A percentile compares a stretch with the other conserved stretches of the same genome.
Conservation (phyloP, 2,113 vertebrate genomes). For the Pantherophis guttatus region DNA sequence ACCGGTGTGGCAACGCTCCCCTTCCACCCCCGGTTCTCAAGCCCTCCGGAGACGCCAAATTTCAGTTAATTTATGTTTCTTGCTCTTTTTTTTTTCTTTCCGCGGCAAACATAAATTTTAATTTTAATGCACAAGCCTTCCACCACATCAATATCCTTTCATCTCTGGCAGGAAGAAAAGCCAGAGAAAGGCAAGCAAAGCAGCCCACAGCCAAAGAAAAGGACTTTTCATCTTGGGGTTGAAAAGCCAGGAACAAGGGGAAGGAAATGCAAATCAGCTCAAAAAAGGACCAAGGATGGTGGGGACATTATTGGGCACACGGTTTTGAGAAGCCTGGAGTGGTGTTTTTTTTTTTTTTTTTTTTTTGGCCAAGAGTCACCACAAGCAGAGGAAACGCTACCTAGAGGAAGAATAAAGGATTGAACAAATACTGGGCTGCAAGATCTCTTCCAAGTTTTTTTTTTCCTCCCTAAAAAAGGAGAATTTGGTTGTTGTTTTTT, state of each 20-base stretch:
- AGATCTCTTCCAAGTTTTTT: background rate
- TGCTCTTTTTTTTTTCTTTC: constrained; percentile 66
- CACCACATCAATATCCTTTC: constrained; percentile 59
- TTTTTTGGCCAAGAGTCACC: constrained; percentile 19
- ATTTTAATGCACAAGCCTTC: constrained; percentile 56
- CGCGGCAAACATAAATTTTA: constrained; percentile 54
- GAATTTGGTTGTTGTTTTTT: background rate
- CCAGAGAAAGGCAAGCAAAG: background rate
- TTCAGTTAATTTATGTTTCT: constrained; percentile 60
- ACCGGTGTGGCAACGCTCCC: constrained; percentile 27
- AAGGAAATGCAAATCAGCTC: constrained; percentile 31
- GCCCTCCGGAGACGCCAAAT: constrained; percentile 52
- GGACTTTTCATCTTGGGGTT: constrained; percentile 49
- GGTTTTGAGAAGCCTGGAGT: background rate
- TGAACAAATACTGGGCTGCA: background rate
- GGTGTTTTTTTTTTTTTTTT: too few species aligned
- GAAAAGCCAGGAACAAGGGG: constrained; percentile 8
- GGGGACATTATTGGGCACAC: constrained; percentile 54
- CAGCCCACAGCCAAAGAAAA: constrained; percentile 23
- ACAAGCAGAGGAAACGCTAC: constrained; percentile 45
- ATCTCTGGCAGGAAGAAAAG: constrained; percentile 44
- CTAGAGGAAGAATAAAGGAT: constrained; percentile 35
- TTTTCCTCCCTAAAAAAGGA: background rate
- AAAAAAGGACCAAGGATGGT: constrained; percentile 15
- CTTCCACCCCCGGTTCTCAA: constrained; percentile 24